phyloP scores from a whole-genome alignment of 2,797 vertebrate species.

The Fistularia commersonii region DNA sequence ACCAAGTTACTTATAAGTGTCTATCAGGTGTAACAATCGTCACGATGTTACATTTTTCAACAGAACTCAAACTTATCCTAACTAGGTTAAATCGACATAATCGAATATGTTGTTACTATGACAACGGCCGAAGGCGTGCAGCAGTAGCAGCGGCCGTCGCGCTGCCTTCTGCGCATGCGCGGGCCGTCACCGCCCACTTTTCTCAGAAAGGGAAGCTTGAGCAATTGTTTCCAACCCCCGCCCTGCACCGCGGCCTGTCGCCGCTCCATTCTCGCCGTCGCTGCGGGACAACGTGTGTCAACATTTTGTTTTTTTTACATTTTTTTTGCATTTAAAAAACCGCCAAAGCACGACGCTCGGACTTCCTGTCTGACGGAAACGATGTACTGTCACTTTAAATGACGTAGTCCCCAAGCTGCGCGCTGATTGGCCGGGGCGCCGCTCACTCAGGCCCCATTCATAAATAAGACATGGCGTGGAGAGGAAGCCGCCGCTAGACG shows the following conservation, averaged over 20 bases:
- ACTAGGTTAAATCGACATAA: neutral
- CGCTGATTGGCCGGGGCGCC: slow-evolving; percentile 42
- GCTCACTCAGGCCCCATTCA: slow-evolving; percentile 80
- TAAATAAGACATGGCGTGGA: slow-evolving; percentile 75
- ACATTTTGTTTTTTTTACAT: no score
- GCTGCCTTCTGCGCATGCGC: slow-evolving; percentile 41
- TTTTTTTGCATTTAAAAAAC: no score
- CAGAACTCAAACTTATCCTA: neutral
- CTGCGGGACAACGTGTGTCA: neutral
- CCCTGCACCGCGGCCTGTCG: no score
- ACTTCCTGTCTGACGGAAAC: neutral
- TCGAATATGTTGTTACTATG: slow-evolving; percentile 19
- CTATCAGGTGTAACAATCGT: no score
- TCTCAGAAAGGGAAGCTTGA: slow-evolving; percentile 59
- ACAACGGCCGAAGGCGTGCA: slow-evolving; percentile 39
- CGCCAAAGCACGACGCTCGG: neutral
- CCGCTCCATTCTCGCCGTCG: neutral
- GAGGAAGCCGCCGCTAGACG: slow-evolving; percentile 28
- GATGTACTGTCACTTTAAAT: slow-evolving; percentile 75
- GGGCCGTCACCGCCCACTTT: slow-evolving; percentile 24
- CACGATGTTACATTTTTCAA: no score
- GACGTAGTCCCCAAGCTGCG: slow-evolving; percentile 40
- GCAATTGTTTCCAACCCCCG: slow-evolving; percentile 50
- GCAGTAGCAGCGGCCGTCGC: no score
- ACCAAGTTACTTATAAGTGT: no score